phyloP scores from a whole-genome alignment of 2,888 invertebrate species.

The Ichneumoninae sp. region DNA sequence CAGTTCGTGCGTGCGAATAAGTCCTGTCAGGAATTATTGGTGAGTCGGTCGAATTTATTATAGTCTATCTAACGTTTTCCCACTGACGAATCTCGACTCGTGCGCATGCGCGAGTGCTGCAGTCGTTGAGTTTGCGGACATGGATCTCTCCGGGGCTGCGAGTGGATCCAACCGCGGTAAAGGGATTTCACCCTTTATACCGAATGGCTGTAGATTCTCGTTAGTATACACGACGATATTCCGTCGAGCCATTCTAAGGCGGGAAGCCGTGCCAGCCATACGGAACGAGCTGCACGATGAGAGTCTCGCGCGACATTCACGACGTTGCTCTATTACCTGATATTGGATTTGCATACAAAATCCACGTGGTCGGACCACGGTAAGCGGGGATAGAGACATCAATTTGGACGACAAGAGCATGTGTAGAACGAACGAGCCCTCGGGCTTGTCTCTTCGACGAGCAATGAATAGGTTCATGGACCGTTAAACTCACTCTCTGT shows the following conservation, averaged over 20 bases:
- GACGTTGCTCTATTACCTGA: constrained; percentile 54
- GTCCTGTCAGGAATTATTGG: not conserved
- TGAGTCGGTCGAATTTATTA: constrained; percentile 29
- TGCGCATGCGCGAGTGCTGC: not conserved
- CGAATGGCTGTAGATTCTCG: constrained; percentile 28
- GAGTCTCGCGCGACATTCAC: constrained; percentile 25
- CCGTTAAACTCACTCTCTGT: not conserved
- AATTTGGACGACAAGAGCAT: constrained; percentile 55
- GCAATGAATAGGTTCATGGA: not conserved
- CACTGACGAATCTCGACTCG: not conserved
- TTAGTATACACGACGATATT: constrained; percentile 46
- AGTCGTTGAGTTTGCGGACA: constrained; percentile 23
- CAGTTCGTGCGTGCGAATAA: not conserved
- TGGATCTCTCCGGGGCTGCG: not conserved
- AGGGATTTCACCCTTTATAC: constrained; percentile 36
- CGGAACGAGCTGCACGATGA: constrained; percentile 4
- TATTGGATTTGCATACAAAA: constrained; percentile 68
- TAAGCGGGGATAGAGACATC: constrained; percentile 46
- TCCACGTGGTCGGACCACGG: constrained; percentile 48
- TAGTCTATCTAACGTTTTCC: constrained; percentile 33
- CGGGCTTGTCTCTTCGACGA: not conserved
- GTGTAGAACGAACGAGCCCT: constrained; percentile 1
- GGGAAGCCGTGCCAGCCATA: not conserved
- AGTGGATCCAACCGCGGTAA: constrained; percentile 7
- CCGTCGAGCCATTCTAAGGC: constrained; percentile 19